These are phyloP conservation scores for Caenorhabditis wallacei DNA, from an alignment of 2,888 invertebrate species.

Conservation along the genomic window DNA sequence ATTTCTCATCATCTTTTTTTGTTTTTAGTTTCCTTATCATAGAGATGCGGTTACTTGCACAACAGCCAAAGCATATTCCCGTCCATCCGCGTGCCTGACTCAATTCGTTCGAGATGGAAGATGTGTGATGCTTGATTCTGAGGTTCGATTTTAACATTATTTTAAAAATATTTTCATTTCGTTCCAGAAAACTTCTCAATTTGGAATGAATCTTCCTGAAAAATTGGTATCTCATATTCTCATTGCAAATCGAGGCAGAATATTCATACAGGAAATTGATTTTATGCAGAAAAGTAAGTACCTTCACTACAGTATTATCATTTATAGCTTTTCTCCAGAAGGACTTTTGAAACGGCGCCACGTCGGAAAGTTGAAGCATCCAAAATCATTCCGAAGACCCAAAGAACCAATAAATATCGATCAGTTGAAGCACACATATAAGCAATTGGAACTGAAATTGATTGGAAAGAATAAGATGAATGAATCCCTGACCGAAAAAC, in stretches of 20 bases:
- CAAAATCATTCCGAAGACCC: background rate
- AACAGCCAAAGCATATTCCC: conserved; percentile 92
- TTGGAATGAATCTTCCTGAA: conserved; percentile 45
- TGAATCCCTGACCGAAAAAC: background rate
- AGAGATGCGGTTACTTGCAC: conserved; percentile 89
- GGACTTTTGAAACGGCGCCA: background rate
- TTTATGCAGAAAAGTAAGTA: conserved; percentile 44
- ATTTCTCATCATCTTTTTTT: background rate
- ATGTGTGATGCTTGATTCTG: conserved; percentile 80
- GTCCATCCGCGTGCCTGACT: conserved; percentile 96
- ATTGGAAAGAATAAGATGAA: conserved; percentile 26
- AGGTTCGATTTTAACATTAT: conserved; percentile 9
- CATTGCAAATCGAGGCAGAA: conserved; percentile 66
- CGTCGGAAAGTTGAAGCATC: background rate
- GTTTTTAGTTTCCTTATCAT: conserved; percentile 84
- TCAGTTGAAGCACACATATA: conserved; percentile 35
- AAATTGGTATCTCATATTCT: conserved; percentile 71
- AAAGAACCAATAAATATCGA: conserved; percentile 24
- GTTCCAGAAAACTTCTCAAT: background rate
- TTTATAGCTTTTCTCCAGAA: too few relatives aligned
- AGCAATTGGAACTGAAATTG: conserved; percentile 40
- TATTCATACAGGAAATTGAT: conserved; percentile 72
- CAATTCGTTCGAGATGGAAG: conserved; percentile 95
- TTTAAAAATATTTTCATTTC: background rate
- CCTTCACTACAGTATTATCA: too few relatives aligned